Evolutionary conservation across 2,113 vertebrate genomes (phyloP).

Genomic region (Solea solea): DNA sequence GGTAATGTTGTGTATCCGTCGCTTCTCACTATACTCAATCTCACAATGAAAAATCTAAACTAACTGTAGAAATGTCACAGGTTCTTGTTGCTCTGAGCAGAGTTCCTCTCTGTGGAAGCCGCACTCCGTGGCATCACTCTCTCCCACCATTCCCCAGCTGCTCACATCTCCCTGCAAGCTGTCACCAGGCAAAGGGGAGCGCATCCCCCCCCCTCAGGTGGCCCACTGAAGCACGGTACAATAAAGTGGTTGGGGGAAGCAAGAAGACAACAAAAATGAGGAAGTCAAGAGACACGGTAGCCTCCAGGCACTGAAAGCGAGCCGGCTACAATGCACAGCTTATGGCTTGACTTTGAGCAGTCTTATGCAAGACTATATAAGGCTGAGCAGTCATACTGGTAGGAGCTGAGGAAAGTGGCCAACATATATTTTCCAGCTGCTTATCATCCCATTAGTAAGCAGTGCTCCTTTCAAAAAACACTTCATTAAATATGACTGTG

Average conservation of each 20-base stretch:
- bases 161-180: conserved; percentile 64
- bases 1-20: background rate
- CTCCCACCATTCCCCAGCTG: conserved; percentile 40
- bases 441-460: conserved; percentile 55
- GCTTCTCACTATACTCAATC: background rate
- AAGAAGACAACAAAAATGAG: conserved; percentile 31
- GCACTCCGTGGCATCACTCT: conserved; percentile 37
- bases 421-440: conserved; percentile 40
- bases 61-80: conserved; percentile 15
- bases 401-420: conserved; percentile 38
- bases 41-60: conserved; percentile 7
- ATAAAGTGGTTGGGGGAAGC: conserved; percentile 22
- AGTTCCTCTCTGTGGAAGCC: conserved; percentile 42
- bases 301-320: conserved; percentile 52
- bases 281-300: conserved; percentile 31
- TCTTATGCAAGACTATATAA: conserved; percentile 43
- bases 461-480: conserved; percentile 35
- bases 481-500: conserved; percentile 49
- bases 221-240: conserved; percentile 46
- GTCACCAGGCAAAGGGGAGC: conserved; percentile 55
- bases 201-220: conserved; percentile 50
- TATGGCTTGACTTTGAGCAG: conserved; percentile 51
- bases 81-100: conserved; percentile 12
- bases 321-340: conserved; percentile 41
- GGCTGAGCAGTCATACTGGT: conserved; percentile 9